These are phyloP conservation scores for Ataeniobius toweri DNA, from an alignment of 2,797 vertebrate genomes.

Conservation along the genomic window DNA sequence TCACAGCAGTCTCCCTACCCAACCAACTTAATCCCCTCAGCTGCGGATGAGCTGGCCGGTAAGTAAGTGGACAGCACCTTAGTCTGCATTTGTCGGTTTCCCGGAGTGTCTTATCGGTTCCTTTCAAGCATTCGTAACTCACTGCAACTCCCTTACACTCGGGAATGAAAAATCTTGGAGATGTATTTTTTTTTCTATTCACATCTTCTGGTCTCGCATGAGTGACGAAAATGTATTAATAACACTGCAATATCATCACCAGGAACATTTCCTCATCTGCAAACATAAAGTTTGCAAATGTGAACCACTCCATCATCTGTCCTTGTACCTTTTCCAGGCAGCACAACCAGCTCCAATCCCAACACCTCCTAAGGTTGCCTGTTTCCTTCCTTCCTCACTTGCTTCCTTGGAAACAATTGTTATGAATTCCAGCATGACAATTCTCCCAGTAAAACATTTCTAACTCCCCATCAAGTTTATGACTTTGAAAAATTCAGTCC, in stretches of 20 bases:
- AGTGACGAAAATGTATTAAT: background rate
- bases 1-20: constrained; percentile 61
- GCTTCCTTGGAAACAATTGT: too few species aligned
- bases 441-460: too few species aligned
- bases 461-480: too few species aligned
- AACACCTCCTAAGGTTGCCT: constrained; percentile 57
- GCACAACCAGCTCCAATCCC: constrained; percentile 47
- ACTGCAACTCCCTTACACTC: background rate
- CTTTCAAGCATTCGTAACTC: constrained; percentile 23
- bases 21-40: constrained; percentile 68
- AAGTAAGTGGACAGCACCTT: constrained; percentile 54
- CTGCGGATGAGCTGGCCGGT: constrained; percentile 56
- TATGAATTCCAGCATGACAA: background rate
- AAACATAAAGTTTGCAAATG: background rate
- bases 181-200: background rate
- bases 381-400: constrained; percentile 61
- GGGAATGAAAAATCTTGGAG: background rate
- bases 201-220: background rate
- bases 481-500: background rate
- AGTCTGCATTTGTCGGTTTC: constrained; percentile 55
- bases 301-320: constrained; percentile 13
- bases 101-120: constrained; percentile 9
- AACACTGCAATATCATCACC: background rate
- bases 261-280: background rate
- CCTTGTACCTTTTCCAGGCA: constrained; percentile 41